Percentiles rank a stretch among this genome's conserved stretches.
phyloP scores from a whole-genome alignment of 2,797 vertebrate genomes.

The Melanotaenia boesemani region DNA sequence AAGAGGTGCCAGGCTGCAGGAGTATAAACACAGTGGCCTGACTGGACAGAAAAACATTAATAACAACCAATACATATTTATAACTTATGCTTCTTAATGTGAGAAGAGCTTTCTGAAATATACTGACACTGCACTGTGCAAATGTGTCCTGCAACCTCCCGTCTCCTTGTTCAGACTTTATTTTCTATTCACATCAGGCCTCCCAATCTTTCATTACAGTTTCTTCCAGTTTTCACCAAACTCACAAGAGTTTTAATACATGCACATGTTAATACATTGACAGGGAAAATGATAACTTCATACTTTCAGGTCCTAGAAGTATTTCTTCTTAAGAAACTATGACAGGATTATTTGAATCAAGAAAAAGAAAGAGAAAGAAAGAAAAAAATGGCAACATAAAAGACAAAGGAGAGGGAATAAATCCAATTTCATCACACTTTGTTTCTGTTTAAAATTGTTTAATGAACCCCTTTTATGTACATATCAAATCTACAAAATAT shows the following conservation, averaged over 20 bases:
- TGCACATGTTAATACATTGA: too few species aligned
- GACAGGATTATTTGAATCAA: not conserved
- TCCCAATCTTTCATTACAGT: not conserved
- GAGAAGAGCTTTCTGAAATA: too few species aligned
- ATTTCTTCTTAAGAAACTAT: too few species aligned
- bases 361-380: not conserved
- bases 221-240: too few species aligned
- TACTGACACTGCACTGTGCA: too few species aligned
- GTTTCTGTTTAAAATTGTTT: constrained; percentile 81
- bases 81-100: too few species aligned
- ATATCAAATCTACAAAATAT: constrained; percentile 88
- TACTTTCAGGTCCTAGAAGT: too few species aligned
- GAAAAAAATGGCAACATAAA: not conserved
- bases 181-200: not conserved
- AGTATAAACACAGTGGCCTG: too few species aligned
- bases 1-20: not conserved
- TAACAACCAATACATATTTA: too few species aligned
- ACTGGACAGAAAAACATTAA: too few species aligned
- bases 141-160: not conserved
- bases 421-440: constrained; percentile 19
- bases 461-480: constrained; percentile 82
- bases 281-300: too few species aligned
- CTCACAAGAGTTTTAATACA: too few species aligned
- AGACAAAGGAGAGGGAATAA: not conserved
- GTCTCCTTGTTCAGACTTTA: not conserved